Evolutionary conservation across 1,140 invertebrate genomes (phyloP).

Genomic region (Brachionus asplanchnoidis): DNA sequence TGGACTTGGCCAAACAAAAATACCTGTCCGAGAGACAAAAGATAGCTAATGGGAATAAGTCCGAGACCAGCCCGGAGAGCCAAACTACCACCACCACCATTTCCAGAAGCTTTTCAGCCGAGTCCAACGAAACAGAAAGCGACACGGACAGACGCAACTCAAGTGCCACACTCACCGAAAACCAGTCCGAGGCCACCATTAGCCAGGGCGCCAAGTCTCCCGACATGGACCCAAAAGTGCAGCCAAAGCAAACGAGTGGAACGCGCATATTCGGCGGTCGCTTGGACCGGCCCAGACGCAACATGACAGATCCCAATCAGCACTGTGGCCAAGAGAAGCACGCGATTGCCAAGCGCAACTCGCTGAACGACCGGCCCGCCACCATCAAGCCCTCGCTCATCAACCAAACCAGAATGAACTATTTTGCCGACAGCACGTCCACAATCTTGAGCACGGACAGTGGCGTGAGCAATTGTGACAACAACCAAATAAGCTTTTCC

Average conservation of each 20-base stretch:
- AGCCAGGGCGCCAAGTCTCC: neutral
- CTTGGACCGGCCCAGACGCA: conserved; percentile 7
- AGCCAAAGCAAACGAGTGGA: neutral
- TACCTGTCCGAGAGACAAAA: neutral
- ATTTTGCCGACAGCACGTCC: conserved; percentile 17
- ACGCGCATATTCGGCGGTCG: neutral
- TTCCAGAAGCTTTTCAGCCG: neutral
- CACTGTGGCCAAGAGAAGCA: neutral
- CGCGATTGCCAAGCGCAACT: conserved; percentile 3
- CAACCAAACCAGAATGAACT: neutral
- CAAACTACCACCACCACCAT: neutral
- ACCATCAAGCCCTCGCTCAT: neutral
- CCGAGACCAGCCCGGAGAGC: neutral
- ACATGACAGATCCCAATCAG: conserved; percentile 40
- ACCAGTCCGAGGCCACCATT: neutral
- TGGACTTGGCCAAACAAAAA: conserved; percentile 17
- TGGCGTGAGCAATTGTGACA: conserved; percentile 28
- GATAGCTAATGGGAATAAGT: neutral
- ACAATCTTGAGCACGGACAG: conserved; percentile 36
- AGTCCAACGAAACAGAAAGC: neutral
- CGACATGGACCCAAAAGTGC: neutral
- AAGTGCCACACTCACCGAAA: neutral
- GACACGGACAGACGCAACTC: neutral
- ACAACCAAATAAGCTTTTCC: conserved; percentile 25
- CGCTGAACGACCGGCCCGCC: conserved; percentile 3